Conservation (phyloP, 2,113 vertebrate genomes). For the Ardeotis arabs region DNA sequence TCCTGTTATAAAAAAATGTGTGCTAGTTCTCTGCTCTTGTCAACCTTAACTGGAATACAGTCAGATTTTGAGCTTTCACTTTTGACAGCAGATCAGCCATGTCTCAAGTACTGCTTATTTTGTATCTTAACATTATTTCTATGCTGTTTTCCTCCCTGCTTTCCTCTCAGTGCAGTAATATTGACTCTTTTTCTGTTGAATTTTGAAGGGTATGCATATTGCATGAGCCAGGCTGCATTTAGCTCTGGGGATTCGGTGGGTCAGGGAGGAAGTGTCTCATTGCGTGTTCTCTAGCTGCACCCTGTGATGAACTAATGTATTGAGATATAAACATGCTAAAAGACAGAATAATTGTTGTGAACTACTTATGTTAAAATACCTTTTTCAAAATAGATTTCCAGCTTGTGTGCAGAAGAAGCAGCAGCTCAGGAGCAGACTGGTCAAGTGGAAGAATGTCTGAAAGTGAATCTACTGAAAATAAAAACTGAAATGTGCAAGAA, state of each 20-base stretch:
- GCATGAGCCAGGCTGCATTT: not conserved
- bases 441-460: conserved; percentile 97
- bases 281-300: not conserved
- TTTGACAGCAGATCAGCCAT: not conserved
- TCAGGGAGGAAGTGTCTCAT: not conserved
- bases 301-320: not conserved
- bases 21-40: not conserved
- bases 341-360: not conserved
- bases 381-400: conserved; percentile 82
- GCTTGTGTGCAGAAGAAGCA: conserved; percentile 92
- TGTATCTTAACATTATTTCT: not conserved
- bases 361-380: not conserved
- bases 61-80: not conserved
- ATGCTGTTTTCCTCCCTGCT: not conserved
- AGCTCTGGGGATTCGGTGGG: not conserved
- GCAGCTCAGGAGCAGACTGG: conserved; percentile 97
- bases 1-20: not conserved
- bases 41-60: not conserved
- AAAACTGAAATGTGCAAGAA: conserved; percentile 91
- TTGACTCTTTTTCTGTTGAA: not conserved
- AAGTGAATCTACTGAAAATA: conserved; percentile 95
- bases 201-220: not conserved
- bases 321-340: not conserved
- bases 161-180: not conserved
- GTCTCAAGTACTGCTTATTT: not conserved